Percentiles rank a stretch among this genome's conserved stretches.
phyloP scores from a whole-genome alignment of 2,113 vertebrate species.

The Gymnarchus niloticus region DNA sequence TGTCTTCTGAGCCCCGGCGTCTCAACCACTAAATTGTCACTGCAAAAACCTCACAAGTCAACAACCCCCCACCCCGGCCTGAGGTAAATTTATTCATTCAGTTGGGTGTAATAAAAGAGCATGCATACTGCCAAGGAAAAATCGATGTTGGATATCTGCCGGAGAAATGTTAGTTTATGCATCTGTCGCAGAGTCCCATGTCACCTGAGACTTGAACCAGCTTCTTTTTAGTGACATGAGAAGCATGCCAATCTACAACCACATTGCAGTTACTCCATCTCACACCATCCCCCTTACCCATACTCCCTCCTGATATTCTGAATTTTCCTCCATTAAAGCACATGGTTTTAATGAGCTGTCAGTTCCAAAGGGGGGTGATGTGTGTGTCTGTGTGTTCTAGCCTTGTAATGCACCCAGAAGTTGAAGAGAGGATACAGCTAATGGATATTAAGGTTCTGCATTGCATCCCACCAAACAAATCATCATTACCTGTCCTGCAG shows the following conservation, averaged over 20 bases:
- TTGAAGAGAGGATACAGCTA: background rate
- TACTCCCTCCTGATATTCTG: background rate
- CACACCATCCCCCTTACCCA: background rate
- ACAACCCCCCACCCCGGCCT: background rate
- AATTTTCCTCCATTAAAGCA: background rate
- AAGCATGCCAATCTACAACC: background rate
- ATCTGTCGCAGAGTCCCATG: background rate
- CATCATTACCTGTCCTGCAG: background rate
- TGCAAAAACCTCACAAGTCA: background rate
- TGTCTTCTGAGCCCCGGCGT: background rate
- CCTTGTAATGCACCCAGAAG: too few species aligned
- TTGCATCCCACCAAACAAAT: background rate
- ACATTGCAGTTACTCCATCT: background rate
- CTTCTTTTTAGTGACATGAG: background rate
- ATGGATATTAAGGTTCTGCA: background rate
- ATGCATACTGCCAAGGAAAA: background rate
- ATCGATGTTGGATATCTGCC: background rate
- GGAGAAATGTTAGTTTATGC: background rate
- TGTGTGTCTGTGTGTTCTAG: background rate
- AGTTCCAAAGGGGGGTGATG: background rate
- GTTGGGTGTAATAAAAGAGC: background rate
- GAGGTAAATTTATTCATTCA: background rate
- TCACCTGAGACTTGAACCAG: background rate
- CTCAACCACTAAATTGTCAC: background rate
- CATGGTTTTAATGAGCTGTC: slow-evolving; percentile 7